Percentiles rank a stretch among this genome's conserved stretches.
These are phyloP conservation scores for Drosophila mimica DNA, from an alignment of 2,888 invertebrate species.

Conservation along the genomic window DNA sequence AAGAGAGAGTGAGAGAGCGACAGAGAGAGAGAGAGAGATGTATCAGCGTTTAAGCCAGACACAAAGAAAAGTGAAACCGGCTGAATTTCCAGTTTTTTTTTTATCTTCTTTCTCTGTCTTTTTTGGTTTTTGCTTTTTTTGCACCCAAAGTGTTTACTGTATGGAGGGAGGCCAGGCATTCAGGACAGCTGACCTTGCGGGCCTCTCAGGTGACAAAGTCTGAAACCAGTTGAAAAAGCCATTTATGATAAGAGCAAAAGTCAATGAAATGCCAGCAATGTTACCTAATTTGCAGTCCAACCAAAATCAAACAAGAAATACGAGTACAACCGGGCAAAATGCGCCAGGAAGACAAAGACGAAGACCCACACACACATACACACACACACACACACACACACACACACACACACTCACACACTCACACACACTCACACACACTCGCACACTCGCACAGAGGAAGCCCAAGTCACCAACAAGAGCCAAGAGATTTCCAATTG, in stretches of 20 bases:
- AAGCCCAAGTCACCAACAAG: constrained; percentile 39
- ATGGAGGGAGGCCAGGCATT: neutral
- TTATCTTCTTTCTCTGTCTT: constrained; percentile 12
- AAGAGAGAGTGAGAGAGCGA: neutral
- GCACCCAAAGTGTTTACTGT: neutral
- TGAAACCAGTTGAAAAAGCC: constrained; percentile 65
- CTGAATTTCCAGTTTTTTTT: constrained; percentile 52
- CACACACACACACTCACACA: neutral
- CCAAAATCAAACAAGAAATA: constrained; percentile 67
- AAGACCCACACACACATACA: constrained; percentile 22
- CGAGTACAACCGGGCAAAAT: constrained; percentile 48
- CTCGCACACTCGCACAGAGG: constrained; percentile 14
- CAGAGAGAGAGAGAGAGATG: neutral
- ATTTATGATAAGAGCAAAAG: constrained; percentile 72
- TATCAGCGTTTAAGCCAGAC: constrained; percentile 12
- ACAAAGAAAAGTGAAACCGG: constrained; percentile 64
- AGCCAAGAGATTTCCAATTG: constrained; percentile 42
- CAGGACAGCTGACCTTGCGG: constrained; percentile 66
- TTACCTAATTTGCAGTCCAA: constrained; percentile 69
- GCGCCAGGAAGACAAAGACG: constrained; percentile 63
- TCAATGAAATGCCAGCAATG: constrained; percentile 71
- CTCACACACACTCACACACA: neutral
- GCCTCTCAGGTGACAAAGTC: constrained; percentile 20
- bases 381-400: neutral
- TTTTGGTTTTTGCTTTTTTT: neutral